A percentile compares a stretch with the other conserved stretches of the same genome.
These are phyloP conservation scores for Drosophila prolongata DNA, from an alignment of 2,888 invertebrate species.

Conservation along the genomic window DNA sequence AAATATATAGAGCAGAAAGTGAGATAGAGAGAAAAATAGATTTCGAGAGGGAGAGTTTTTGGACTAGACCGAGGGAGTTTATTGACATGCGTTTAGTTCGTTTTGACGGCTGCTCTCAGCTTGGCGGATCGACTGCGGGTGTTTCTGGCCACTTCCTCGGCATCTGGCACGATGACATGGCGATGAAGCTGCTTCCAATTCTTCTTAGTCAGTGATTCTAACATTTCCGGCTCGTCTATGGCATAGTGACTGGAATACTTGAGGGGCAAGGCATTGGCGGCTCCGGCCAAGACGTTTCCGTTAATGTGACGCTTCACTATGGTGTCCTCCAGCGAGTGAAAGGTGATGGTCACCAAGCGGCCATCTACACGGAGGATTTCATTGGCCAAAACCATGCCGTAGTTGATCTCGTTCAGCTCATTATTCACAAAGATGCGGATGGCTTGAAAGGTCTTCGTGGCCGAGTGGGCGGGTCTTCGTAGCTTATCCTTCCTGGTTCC, in stretches of 20 bases:
- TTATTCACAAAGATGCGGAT: conserved; percentile 97
- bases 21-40: conserved; percentile 24
- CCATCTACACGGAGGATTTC: conserved; percentile 92
- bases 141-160: conserved; percentile 91
- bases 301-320: conserved; percentile 95
- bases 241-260: conserved; percentile 89
- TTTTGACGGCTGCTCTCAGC: conserved; percentile 92
- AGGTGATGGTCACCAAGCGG: conserved; percentile 92
- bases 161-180: conserved; percentile 90
- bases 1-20: conserved; percentile 1
- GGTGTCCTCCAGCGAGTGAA: conserved; percentile 97
- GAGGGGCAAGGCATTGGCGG: conserved; percentile 89
- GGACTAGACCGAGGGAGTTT: conserved; percentile 35
- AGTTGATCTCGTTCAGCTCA: conserved; percentile 97
- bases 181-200: conserved; percentile 93
- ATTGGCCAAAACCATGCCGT: conserved; percentile 91
- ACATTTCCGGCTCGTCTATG: conserved; percentile 86
- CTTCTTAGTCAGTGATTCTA: conserved; percentile 87
- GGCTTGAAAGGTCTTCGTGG: conserved; percentile 97
- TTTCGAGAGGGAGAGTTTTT: conserved; percentile 5
- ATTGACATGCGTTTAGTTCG: conserved; percentile 80
- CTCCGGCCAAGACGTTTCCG: conserved; percentile 90
- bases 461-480: conserved; percentile 90
- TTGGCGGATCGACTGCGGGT: conserved; percentile 95
- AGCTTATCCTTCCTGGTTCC: conserved; percentile 89